Conservation (phyloP, 2,113 vertebrate species). For the Corythornis madagascariensis region DNA sequence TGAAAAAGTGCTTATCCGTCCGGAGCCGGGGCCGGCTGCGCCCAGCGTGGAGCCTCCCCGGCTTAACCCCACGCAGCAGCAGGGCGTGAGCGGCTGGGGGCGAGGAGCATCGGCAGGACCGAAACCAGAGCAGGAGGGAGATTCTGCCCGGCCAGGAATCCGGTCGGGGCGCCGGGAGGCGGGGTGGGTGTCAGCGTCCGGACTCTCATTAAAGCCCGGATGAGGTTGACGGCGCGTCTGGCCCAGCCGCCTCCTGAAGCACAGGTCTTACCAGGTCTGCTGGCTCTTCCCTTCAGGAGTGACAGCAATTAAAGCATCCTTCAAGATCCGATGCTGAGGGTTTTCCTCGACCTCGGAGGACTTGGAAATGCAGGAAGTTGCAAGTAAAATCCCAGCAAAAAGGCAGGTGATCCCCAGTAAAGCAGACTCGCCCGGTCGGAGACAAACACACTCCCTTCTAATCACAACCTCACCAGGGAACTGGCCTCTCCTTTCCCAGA, state of each 20-base stretch:
- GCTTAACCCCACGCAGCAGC: background rate
- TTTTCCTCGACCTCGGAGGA: background rate
- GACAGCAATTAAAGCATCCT: background rate
- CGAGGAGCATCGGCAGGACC: background rate
- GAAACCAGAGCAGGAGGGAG: background rate
- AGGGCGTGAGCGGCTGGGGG: background rate
- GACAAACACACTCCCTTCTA: background rate
- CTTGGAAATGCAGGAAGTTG: background rate
- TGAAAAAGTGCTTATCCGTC: background rate
- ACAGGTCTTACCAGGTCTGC: conserved; percentile 22
- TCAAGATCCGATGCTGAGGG: rapidly evolving
- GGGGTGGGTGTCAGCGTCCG: background rate
- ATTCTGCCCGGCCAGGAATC: background rate
- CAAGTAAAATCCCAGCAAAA: background rate
- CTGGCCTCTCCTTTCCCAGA: background rate
- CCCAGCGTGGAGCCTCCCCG: background rate
- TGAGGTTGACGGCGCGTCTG: background rate
- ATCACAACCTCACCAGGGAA: background rate
- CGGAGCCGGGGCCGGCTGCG: background rate
- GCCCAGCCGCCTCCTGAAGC: background rate
- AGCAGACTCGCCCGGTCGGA: background rate
- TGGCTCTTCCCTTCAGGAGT: background rate
- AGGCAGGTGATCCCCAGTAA: background rate
- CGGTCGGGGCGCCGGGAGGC: background rate
- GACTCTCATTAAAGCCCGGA: background rate